Evolutionary conservation across 2,113 vertebrate species (phyloP), one percentile per base, ranked within the genome.

Genomic region (Dipodomys spectabilis): DNA sequence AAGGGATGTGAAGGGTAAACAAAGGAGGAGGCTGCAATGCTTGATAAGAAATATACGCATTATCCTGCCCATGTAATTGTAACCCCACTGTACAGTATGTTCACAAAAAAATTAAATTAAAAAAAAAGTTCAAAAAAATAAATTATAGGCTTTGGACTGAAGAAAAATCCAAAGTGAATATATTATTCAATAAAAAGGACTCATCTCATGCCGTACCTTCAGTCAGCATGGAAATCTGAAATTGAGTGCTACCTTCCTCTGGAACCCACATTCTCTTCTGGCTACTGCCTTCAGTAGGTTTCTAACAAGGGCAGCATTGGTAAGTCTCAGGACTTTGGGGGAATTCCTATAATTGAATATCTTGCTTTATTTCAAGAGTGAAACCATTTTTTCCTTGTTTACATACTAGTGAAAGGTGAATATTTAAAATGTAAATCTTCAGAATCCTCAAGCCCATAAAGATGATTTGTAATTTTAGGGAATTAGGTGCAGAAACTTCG

Each of bases 381-480:
- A 57, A 57, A 57, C 12, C 67, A 19, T 68, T 22, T 68, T 68
- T 89, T 86, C 10, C n/a, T 78, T 90, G 78, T 22, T 82, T 86
- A 16, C 12, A 49, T 62, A 16, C 65, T 86, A 32, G 22, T 62
- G 25, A 77, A 25, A 72, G 12, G 23, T 85, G 28, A 62, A 49
- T 75, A 93, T 81, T 93, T 72, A 65, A 84, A 82, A n/a, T 81
- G 60, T 75, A 23, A 77, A 22, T 30, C 15, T 91, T 86, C 80
- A 68, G n/a, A 80, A 80, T 44, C 30, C 90, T 2, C 7, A 90
- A 64, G 15, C 23, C 5, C 92, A 74, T 84, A 69, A 22, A 91
- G 11, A 44, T 75, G 13, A 85, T 71, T 90, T 72, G 89, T 81
- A 30, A 88, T 7, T 44, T 28, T 4, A 85, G 0, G 16, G 74